Evolutionary conservation across 2,888 invertebrate species (phyloP), one percentile per base, ranked within the genome.

Genomic region (Coleophora flavipennella): DNA sequence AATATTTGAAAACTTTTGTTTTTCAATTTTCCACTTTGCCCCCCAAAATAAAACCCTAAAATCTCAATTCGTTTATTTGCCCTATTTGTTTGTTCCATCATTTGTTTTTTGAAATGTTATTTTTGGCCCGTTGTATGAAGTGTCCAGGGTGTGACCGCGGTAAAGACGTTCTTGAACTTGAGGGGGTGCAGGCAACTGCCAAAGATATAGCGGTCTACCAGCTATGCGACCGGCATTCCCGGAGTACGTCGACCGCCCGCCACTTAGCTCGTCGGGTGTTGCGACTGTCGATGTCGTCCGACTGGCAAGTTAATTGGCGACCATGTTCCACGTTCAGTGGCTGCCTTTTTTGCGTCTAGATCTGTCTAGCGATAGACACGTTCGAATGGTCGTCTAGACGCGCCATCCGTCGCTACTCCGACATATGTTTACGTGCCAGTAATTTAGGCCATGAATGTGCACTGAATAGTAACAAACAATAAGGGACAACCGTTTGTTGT

Each of bases 371-470:
- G 71, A 74, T 74, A 74, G 57, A 62, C 58, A 46, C 53, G 59
- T 66, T 62, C 66, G 75, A 72, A 73, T 69, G 70, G 59, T 52
- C 53, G 72, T 72, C 72, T 70, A 69, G 72, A 74, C 75, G 58
- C 63, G 59, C 63, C 65, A 66, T 70, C 67, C 71, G 69, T 59
- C 55, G 51, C 50, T 49, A 53, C 59, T 63, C 56, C 61, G 57
- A 54, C 40, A 32, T 28, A 13, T 31, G 31, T 31, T 32, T 31
- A 62, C 56, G 55, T 59, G 60, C 49, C 50, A 50, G 33, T 50
- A 53, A 49, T 55, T 52, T 61, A 44, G 49, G 40, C 44, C 42
- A 42, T 46, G 60, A 63, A 68, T 68, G 69, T 67, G 68, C 63
- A 59, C 57, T 59, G 64, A 70, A 74, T 71, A 58, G 62, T 55